Evolutionary conservation across 1,140 invertebrate genomes (phyloP).

Genomic region (Daktulosphaira vitifoliae): DNA sequence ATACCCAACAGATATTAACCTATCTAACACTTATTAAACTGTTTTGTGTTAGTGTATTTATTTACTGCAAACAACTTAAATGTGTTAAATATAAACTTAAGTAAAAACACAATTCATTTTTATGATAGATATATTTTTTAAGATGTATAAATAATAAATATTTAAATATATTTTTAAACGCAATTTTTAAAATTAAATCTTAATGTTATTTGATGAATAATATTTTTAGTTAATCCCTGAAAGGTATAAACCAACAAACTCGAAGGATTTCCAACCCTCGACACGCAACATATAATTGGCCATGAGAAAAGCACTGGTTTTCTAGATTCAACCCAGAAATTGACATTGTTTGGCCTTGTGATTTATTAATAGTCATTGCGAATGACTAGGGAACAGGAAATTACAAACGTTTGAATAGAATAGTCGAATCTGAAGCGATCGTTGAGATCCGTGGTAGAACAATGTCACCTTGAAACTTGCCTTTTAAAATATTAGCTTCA

Average conservation of each 20-base stretch:
- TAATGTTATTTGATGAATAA: no score
- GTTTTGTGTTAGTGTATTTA: no score
- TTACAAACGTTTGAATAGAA: conserved; percentile 46
- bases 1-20: no score
- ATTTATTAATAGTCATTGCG: conserved; percentile 50
- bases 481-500: background rate
- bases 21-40: no score
- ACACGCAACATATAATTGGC: conserved; percentile 1
- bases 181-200: no score
- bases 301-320: background rate
- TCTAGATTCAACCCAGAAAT: background rate
- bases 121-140: no score
- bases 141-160: no score
- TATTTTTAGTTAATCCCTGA: background rate
- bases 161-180: no score
- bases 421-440: conserved; percentile 42
- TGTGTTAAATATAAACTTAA: no score
- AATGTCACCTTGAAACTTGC: background rate
- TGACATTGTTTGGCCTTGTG: conserved; percentile 43
- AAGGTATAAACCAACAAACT: background rate
- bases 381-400: conserved; percentile 47
- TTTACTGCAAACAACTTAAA: no score
- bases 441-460: conserved; percentile 41
- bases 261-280: background rate
- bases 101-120: no score